Evolutionary conservation across 2,888 invertebrate species (phyloP).

Genomic region (Oasisia sp.): DNA sequence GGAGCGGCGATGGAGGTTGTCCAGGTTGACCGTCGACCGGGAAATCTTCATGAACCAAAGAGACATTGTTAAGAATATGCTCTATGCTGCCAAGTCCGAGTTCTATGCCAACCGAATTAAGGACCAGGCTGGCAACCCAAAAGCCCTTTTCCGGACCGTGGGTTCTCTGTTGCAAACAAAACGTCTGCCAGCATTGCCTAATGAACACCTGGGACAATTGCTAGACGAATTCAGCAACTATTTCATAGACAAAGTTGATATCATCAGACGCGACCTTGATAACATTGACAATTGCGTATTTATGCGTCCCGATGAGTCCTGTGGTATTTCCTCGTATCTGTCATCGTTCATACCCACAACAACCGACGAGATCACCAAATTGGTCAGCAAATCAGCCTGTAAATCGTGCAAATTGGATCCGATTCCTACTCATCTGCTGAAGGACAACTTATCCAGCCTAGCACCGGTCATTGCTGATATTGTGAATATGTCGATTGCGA

Average conservation of each 20-base stretch:
- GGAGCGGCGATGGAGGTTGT: neutral
- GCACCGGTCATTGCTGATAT: neutral
- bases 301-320: neutral
- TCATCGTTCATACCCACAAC: neutral
- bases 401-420: neutral
- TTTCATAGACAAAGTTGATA: too few species aligned
- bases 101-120: too few species aligned
- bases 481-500: neutral
- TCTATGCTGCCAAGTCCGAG: neutral
- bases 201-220: neutral
- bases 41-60: neutral
- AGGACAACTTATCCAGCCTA: neutral
- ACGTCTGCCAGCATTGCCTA: neutral
- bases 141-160: neutral
- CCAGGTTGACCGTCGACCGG: neutral
- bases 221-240: neutral
- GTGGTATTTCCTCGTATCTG: neutral
- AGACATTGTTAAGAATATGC: neutral
- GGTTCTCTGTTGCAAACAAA: neutral
- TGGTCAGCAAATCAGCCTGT: neutral
- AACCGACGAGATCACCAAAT: neutral
- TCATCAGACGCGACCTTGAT: too few species aligned
- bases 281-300: too few species aligned
- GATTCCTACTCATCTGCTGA: neutral
- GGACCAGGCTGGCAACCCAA: neutral